Percentiles rank a stretch among this genome's conserved stretches.
Evolutionary conservation across 2,888 invertebrate genomes (phyloP).

Genomic region (Auanema freiburgensis): DNA sequence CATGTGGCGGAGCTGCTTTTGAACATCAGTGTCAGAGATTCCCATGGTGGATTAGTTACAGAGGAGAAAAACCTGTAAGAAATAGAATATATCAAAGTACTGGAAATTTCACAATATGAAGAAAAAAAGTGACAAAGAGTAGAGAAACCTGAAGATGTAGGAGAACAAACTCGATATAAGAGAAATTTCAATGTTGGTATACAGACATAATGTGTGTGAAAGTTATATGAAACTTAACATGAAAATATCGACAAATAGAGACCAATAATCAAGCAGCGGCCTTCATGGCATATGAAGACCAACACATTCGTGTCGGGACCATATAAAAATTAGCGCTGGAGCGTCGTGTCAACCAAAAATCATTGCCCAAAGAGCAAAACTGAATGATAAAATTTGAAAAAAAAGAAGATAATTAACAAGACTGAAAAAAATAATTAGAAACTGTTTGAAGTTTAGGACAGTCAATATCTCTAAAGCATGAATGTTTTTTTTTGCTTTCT

Average conservation of each 20-base stretch:
- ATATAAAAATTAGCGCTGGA: neutral
- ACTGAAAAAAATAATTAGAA: too few relatives aligned
- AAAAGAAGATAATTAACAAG: neutral
- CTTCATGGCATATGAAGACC: neutral
- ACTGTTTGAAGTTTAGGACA: too few relatives aligned
- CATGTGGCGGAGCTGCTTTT: constrained; percentile 94
- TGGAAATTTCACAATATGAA: too few relatives aligned
- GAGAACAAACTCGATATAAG: neutral
- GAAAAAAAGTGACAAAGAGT: too few relatives aligned
- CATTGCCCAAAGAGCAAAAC: neutral
- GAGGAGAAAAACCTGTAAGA: neutral
- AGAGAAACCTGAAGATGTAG: too few relatives aligned
- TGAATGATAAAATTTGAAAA: neutral
- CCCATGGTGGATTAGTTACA: constrained; percentile 49
- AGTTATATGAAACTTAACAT: neutral
- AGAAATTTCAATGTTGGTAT: too few relatives aligned
- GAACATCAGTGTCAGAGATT: constrained; percentile 64
- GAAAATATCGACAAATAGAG: constrained; percentile 8
- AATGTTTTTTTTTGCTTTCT: too few relatives aligned
- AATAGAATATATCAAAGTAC: too few relatives aligned
- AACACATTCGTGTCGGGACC: neutral
- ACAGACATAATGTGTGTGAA: neutral
- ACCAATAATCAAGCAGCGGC: constrained; percentile 7
- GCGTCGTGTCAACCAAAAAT: constrained; percentile 1
- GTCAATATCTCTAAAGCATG: too few relatives aligned